Percentiles rank a stretch among this genome's conserved stretches.
These are phyloP conservation scores for Mimachlamys varia DNA, from an alignment of 2,888 invertebrate species.

Conservation along the genomic window DNA sequence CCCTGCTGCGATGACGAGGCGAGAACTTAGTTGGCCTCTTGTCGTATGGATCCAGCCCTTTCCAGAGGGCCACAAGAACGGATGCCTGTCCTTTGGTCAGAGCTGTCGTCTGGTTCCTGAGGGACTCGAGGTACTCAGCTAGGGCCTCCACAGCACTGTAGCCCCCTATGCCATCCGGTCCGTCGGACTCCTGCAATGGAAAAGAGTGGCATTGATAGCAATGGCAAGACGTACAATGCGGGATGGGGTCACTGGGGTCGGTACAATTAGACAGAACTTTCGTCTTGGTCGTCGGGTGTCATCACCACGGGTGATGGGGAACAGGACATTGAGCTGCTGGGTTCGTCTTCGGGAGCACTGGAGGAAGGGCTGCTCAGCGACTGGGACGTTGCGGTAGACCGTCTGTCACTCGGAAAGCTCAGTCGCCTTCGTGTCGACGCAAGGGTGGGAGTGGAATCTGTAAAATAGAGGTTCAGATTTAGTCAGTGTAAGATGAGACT, in stretches of 20 bases:
- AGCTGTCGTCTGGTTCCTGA: neutral
- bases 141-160: constrained; percentile 6
- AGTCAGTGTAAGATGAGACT: neutral
- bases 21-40: constrained; percentile 40
- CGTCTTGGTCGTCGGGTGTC: neutral
- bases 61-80: neutral
- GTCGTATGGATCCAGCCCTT: constrained; percentile 38
- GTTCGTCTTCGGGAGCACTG: neutral
- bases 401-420: neutral
- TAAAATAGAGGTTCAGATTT: neutral
- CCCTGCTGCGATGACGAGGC: constrained; percentile 22
- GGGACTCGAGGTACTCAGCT: neutral
- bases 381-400: neutral
- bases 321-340: neutral
- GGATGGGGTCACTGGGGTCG: too few species aligned
- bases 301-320: neutral
- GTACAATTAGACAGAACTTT: neutral
- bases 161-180: constrained; percentile 36
- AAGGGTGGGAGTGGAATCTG: neutral
- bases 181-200: constrained; percentile 19
- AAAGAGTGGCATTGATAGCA: neutral
- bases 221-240: neutral
- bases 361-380: neutral
- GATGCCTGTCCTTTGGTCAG: constrained; percentile 19
- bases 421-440: neutral